Evolutionary conservation across 2,888 invertebrate genomes (phyloP).

Genomic region (Cetonia aurata): DNA sequence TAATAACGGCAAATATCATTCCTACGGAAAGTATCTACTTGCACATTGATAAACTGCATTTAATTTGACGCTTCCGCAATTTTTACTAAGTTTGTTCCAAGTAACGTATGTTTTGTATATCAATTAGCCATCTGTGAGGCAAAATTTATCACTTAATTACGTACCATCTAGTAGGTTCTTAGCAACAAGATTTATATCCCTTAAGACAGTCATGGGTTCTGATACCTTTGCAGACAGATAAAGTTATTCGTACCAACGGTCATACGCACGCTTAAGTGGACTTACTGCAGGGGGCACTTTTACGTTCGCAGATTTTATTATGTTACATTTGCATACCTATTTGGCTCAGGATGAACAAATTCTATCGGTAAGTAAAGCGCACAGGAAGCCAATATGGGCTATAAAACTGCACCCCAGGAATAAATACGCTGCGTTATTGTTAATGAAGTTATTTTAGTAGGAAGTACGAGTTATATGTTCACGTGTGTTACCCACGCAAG

Average conservation of each 20-base stretch:
- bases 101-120: neutral
- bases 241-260: neutral
- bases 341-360: constrained; percentile 1
- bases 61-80: too few species aligned
- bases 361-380: neutral
- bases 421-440: neutral
- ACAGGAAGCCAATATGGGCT: neutral
- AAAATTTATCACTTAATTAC: constrained; percentile 10
- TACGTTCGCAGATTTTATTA: constrained; percentile 42
- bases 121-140: neutral
- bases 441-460: neutral
- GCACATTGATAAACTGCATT: too few species aligned
- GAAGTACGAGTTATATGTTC: neutral
- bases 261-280: constrained; percentile 10
- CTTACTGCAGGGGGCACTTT: constrained; percentile 49
- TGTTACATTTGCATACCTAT: constrained; percentile 7
- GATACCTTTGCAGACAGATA: neutral
- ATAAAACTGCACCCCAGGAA: neutral
- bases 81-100: too few species aligned
- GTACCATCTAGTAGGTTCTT: constrained; percentile 13
- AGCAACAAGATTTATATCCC: constrained; percentile 20
- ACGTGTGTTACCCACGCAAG: too few species aligned
- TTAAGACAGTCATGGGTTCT: neutral
- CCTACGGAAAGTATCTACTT: too few species aligned
- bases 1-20: neutral